Evolutionary conservation across 2,888 invertebrate genomes (phyloP), one percentile per base, ranked within the genome.

Genomic region (Nymphalis c-album): DNA sequence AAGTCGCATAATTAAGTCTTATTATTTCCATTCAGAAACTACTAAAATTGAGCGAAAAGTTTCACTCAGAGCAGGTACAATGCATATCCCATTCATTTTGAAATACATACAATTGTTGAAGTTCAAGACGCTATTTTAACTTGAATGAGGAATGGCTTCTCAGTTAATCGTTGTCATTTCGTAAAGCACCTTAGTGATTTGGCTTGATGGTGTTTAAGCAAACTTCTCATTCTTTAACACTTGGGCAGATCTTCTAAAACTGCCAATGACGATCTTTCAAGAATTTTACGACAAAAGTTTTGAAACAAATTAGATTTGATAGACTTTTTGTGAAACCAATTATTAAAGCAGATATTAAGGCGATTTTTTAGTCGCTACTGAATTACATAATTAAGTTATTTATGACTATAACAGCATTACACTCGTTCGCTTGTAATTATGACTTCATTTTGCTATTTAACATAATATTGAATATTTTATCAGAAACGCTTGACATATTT

Each of bases 111-210:
- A 55, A 85, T 86, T 80, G 84, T 63, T 78, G 74, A 87, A 90
- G 84, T 88, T 88, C 83, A 82, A 74, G 53, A 55, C 76, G 80
- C 86, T 81, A 84, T 87, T 88, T 86, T 85, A 88, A 90, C 87
- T 89, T 87, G 71, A 82, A 58, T 76, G 82, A 58, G 76, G 82
- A 89, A 88, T 87, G 83, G 86, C 86, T 85, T 85, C 85, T 80
- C 80, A 86, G 85, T 86, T 90, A 90, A 90, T 88, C 85, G 87
- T 77, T 82, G 86, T 85, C 85, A 85, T 90, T 90, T 86, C 78
- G 79, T 80, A 71, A 83, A 86, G 83, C 79, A 80, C 84, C 84
- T 79, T 79, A 76, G 76, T 81, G 77, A 82, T 87, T 80, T 73
- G 70, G 68, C 67, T 79, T 83, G 82, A 85, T 85, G 82, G 81